Conservation (phyloP, 1,140 invertebrate species). For the Chironomus striatipennis region DNA sequence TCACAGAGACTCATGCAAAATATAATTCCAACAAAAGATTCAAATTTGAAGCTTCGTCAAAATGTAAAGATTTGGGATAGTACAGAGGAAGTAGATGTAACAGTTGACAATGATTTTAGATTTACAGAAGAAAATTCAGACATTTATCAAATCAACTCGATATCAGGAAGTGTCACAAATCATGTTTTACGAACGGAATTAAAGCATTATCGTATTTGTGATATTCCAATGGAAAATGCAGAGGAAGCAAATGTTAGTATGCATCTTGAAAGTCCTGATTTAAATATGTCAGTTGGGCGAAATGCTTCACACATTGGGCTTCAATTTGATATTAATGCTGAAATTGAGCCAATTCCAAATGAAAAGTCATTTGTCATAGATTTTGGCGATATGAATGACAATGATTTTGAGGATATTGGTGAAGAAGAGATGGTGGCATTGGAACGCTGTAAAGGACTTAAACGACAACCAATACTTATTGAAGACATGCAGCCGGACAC, state of each 20-base stretch:
- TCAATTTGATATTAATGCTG: conserved; percentile 38
- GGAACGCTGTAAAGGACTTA: conserved; percentile 33
- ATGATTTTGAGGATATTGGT: conserved; percentile 25
- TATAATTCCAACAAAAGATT: conserved; percentile 33
- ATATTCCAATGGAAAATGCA: not conserved
- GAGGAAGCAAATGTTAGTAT: conserved; percentile 17
- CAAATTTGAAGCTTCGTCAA: conserved; percentile 25
- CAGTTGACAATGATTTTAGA: not conserved
- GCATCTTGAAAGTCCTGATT: not conserved
- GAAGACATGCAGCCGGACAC: conserved; percentile 35
- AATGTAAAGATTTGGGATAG: not conserved
- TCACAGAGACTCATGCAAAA: conserved; percentile 39
- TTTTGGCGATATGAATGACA: conserved; percentile 30
- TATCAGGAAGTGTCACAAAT: not conserved
- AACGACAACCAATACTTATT: conserved; percentile 32
- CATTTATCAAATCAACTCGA: not conserved
- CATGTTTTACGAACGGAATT: not conserved
- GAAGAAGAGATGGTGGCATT: conserved; percentile 34
- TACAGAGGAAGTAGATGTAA: not conserved
- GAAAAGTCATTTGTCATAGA: conserved; percentile 30
- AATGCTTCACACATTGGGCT: conserved; percentile 29
- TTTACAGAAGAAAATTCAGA: not conserved
- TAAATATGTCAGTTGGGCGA: not conserved
- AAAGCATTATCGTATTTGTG: not conserved
- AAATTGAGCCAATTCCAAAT: conserved; percentile 35